Evolutionary conservation across 2,888 invertebrate genomes (phyloP), one percentile per base, ranked within the genome.

Genomic region (Polylopha cassiicola): DNA sequence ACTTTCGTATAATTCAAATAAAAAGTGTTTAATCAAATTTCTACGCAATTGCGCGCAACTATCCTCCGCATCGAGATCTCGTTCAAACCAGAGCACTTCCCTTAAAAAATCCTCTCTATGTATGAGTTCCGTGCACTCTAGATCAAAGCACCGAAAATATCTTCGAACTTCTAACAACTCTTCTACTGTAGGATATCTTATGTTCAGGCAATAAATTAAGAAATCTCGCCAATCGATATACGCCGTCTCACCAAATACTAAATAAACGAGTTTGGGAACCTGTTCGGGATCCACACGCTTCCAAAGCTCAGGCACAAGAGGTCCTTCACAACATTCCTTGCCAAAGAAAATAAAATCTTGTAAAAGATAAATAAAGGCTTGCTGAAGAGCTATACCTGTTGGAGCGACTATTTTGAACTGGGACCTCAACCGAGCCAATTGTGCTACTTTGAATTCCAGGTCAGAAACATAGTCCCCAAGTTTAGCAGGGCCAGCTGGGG

Each of bases 191-290:
- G 91, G 91, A 60, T 77, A 87, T 24, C 74, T 68, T 5, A 90
- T 57, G 50, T 87, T 80, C 17, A 90, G 60, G 55, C 88, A 88
- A 54, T 87, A 87, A 47, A 91, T 74, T 6, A 91, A 69, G 53
- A 91, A 91, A 61, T 91, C 90, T 53, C 87, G 87, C 91, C 91
- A 91, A 53, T 90, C 88, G 5, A 90, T 55, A 45, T 86, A 87
- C 5, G 82, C 84, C 0, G 79, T 76, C 26, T 87, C 78, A 0
- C 89, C 89, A 58, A 88, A 91, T 8, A 90, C 44, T 18, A 63
- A 50, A 32, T 61, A 61, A 0, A 88, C 73, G 20, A 88, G 51
- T 48, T 71, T 74, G 1, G 78, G 64, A 14, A 88, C 65, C 46
- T 86, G 68, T 17, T 75, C 73, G 1, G 81, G 72, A 46, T 78